Conservation (phyloP, 2,113 vertebrate species). For the Ctenomys sociabilis region DNA sequence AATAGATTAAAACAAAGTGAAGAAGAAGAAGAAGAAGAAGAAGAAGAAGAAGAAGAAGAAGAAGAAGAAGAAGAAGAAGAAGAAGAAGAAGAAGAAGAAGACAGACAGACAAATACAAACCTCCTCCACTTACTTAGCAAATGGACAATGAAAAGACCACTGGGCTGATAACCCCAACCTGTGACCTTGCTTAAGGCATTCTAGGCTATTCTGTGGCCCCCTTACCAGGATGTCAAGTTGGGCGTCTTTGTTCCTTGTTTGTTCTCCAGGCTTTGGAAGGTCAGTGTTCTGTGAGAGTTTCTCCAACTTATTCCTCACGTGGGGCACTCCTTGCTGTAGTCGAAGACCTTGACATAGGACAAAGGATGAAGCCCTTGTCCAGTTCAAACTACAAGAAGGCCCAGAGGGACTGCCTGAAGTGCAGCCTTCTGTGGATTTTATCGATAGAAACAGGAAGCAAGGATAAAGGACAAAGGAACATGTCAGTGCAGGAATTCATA, state of each 20-base stretch:
- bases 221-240: background rate
- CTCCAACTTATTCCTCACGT: background rate
- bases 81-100: too few species aligned
- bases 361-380: background rate
- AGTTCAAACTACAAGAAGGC: background rate
- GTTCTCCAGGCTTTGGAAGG: background rate
- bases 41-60: too few species aligned
- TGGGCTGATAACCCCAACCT: background rate
- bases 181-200: background rate
- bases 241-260: background rate
- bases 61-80: too few species aligned
- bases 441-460: background rate
- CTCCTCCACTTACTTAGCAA: background rate
- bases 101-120: background rate
- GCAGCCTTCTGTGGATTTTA: background rate
- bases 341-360: background rate
- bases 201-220: background rate
- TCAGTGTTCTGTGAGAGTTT: background rate
- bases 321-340: background rate
- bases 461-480: background rate
- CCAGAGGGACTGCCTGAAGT: background rate
- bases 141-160: background rate
- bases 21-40: too few species aligned
- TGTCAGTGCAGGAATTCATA: background rate
- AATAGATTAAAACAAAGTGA: too few species aligned